These are phyloP conservation scores for Drosophila azteca DNA, from an alignment of 1,140 invertebrate species.

Conservation along the genomic window DNA sequence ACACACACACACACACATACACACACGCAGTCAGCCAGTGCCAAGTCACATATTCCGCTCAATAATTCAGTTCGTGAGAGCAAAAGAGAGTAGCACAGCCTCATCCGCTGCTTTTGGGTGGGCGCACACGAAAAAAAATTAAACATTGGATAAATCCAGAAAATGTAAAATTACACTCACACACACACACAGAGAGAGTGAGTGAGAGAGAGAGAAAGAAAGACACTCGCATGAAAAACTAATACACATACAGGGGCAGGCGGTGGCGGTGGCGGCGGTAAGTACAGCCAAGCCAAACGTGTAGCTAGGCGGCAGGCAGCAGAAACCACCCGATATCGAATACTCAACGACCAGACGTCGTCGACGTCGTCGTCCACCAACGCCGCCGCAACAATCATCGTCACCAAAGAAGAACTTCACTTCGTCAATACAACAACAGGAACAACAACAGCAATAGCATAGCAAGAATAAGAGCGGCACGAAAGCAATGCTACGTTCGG, in stretches of 20 bases:
- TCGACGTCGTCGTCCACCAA: conserved; percentile 50
- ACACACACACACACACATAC: conserved; percentile 13
- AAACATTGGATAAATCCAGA: conserved; percentile 81
- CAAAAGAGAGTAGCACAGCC: conserved; percentile 33
- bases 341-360: conserved; percentile 48
- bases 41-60: conserved; percentile 72
- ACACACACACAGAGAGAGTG: conserved; percentile 11
- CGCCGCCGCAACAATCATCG: conserved; percentile 74
- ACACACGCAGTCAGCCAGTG: conserved; percentile 12
- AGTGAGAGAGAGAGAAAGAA: conserved; percentile 14
- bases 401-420: conserved; percentile 78
- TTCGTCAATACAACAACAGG: conserved; percentile 76
- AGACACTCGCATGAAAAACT: conserved; percentile 69
- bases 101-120: conserved; percentile 61
- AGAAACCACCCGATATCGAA: conserved; percentile 72
- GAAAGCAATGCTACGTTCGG: conserved; percentile 2
- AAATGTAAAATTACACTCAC: conserved; percentile 78
- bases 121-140: conserved; percentile 70
- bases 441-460: conserved; percentile 34
- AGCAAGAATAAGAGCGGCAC: no score
- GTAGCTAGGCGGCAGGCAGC: conserved; percentile 41
- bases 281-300: conserved; percentile 29
- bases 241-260: conserved; percentile 64
- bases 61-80: conserved; percentile 74
- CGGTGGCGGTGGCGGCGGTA: conserved; percentile 30